Evolutionary conservation across 2,113 vertebrate species (phyloP).

Genomic region (Coregonus clupeaformis): DNA sequence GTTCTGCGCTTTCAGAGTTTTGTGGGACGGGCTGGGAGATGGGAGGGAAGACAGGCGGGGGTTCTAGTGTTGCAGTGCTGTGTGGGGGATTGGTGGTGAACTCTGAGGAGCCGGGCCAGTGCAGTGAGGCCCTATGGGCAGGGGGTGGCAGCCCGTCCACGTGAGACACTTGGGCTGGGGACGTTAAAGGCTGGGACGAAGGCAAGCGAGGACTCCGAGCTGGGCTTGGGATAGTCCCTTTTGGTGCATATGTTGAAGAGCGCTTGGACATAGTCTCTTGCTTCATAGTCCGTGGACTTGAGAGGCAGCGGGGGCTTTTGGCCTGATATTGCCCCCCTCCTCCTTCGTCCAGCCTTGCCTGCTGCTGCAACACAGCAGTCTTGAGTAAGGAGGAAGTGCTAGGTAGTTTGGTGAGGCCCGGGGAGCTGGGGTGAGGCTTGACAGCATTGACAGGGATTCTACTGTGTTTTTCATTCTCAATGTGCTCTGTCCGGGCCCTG

Average conservation of each 20-base stretch:
- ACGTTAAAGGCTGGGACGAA: constrained; percentile 76
- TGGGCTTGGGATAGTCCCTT: constrained; percentile 77
- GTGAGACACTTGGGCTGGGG: constrained; percentile 72
- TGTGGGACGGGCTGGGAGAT: constrained; percentile 65
- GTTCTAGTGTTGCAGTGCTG: constrained; percentile 69
- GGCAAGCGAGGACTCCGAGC: constrained; percentile 81
- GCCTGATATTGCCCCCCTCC: constrained; percentile 72
- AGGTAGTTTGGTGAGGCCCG: constrained; percentile 84
- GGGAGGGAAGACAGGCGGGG: constrained; percentile 67
- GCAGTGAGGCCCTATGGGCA: constrained; percentile 72
- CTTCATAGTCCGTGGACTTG: constrained; percentile 83
- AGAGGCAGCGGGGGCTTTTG: constrained; percentile 83
- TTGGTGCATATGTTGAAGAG: constrained; percentile 82
- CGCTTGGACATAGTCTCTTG: constrained; percentile 82
- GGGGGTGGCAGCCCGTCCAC: constrained; percentile 74
- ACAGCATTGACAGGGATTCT: constrained; percentile 95
- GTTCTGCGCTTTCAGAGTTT: constrained; percentile 49
- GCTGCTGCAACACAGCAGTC: constrained; percentile 85
- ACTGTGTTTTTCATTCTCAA: constrained; percentile 86
- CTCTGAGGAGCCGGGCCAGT: constrained; percentile 76
- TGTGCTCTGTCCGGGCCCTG: constrained; percentile 76
- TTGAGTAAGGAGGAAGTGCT: constrained; percentile 88
- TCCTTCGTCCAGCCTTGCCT: constrained; percentile 80
- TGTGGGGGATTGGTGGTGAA: constrained; percentile 72
- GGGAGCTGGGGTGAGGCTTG: constrained; percentile 93